phyloP scores from a whole-genome alignment of 2,797 vertebrate genomes.

The Leuciscus waleckii region DNA sequence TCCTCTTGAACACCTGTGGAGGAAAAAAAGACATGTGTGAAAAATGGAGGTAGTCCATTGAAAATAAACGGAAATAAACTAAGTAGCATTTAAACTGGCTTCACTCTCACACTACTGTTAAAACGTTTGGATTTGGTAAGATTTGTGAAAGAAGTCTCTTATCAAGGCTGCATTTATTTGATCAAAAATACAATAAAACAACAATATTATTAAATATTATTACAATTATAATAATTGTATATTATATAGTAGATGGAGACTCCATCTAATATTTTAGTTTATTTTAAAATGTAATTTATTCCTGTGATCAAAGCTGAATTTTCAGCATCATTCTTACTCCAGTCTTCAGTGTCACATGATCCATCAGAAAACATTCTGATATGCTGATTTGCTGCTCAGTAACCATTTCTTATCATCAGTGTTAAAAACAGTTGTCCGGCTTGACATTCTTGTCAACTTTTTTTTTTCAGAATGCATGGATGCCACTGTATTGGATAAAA shows the following conservation, averaged over 20 bases:
- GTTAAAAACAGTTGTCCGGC: too few species aligned
- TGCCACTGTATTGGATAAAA: too few species aligned
- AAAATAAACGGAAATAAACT: neutral
- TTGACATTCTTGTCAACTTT: neutral
- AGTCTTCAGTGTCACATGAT: neutral
- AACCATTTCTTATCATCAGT: neutral
- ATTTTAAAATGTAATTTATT: neutral
- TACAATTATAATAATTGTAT: neutral
- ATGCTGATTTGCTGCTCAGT: neutral
- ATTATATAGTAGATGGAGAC: too few species aligned
- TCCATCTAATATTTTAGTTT: neutral
- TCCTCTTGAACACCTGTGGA: conserved; percentile 92
- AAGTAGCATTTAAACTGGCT: neutral
- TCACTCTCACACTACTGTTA: neutral
- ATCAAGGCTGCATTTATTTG: neutral
- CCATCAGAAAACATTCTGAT: neutral
- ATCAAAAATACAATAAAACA: neutral
- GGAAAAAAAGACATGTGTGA: neutral
- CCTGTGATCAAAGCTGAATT: neutral
- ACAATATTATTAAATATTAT: neutral
- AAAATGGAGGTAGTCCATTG: neutral
- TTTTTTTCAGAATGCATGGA: too few species aligned
- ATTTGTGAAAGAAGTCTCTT: too few species aligned
- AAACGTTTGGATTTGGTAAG: too few species aligned
- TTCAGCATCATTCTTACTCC: too few species aligned